Percentiles rank a stretch among this genome's conserved stretches.
Conservation (phyloP, 2,113 vertebrate species). For the Ibidorhyncha struthersii region DNA sequence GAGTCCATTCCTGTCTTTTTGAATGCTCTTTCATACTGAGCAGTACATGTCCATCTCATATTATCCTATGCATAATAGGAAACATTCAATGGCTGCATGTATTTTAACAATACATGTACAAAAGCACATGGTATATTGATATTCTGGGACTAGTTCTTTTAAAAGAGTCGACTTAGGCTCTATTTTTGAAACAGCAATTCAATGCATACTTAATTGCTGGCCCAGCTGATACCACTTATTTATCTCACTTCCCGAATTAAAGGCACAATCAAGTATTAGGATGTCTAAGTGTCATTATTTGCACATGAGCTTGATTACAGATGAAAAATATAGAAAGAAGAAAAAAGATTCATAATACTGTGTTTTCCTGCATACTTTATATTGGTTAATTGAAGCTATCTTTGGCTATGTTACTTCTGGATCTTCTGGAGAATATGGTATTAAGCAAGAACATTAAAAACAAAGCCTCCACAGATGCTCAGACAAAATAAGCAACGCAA, state of each 20-base stretch:
- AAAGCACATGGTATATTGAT: not conserved
- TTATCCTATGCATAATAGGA: not conserved
- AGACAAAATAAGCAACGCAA: constrained; percentile 5
- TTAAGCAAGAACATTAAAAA: not conserved
- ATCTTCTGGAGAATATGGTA: not conserved
- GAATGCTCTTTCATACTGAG: not conserved
- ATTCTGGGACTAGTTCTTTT: not conserved
- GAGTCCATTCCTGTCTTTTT: not conserved
- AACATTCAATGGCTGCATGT: not conserved
- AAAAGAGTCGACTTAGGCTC: not conserved
- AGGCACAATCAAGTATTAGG: not conserved
- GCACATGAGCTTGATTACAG: not conserved
- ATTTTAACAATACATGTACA: not conserved
- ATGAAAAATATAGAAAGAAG: constrained; percentile 20
- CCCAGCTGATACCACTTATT: constrained; percentile 28
- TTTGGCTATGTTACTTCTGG: constrained; percentile 33
- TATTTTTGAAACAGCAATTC: constrained; percentile 32
- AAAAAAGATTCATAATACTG: not conserved
- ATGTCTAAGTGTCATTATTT: constrained; percentile 8
- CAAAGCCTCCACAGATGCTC: not conserved
- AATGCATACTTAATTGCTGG: constrained; percentile 37
- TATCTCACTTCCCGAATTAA: not conserved
- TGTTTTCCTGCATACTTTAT: not conserved
- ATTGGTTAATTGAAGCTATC: constrained; percentile 6
- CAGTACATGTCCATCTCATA: not conserved